Base-by-base conservation (phyloP, 2,113 vertebrate species). In the Ariopsis seemanni region DNA sequence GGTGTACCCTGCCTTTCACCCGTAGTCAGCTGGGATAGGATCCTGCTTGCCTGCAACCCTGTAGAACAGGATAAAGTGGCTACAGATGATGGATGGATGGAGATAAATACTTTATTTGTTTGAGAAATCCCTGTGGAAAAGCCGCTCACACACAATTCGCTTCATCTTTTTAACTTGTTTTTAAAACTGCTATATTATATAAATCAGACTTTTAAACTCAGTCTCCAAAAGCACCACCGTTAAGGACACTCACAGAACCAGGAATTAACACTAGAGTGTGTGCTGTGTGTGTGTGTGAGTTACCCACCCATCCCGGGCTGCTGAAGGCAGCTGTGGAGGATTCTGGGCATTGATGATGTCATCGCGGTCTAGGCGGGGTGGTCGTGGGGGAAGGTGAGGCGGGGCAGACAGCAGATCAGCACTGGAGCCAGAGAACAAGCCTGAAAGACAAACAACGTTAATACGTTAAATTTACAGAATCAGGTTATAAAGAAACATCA, bases 261-360 rank as follows among this genome's bases (percentile, higher is more conserved):
- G 53, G 10, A 11, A 55, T 52, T 48, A 42, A 82, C 15, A 5
- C 20, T 14, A n/a, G 0, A 25, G 65, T 71, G 48, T 34, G 34
- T 34, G 1, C 34, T 69, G 82, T 84, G 63, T 71, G 48, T 74
- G 27, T 57, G 25, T 25, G 20, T 6, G 12, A 6, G 25, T 55
- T 77, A 94, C 98, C 52, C 96, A 99, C 98, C 97, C 96, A 0
- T 99, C 97, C 92, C 95, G 95, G 48, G 98, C 97, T 48, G 96
- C 92, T 2, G 91, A 89, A 0, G 95, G 92, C 94, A 97, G 85
- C 0, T 96, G 96, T 7, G 97, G 95, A 92, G 97, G 95, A 82
- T 98, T 97, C 86, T 97, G 97, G 69, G 97, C 93, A 90, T 95
- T 95, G 91, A 94, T 60, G n/a, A 96, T 94, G 89, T 96, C 86